Percentiles rank a stretch among this genome's conserved stretches.
These are phyloP conservation scores for Dicyrtoma fusca DNA, from an alignment of 2,888 invertebrate genomes.

Conservation along the genomic window DNA sequence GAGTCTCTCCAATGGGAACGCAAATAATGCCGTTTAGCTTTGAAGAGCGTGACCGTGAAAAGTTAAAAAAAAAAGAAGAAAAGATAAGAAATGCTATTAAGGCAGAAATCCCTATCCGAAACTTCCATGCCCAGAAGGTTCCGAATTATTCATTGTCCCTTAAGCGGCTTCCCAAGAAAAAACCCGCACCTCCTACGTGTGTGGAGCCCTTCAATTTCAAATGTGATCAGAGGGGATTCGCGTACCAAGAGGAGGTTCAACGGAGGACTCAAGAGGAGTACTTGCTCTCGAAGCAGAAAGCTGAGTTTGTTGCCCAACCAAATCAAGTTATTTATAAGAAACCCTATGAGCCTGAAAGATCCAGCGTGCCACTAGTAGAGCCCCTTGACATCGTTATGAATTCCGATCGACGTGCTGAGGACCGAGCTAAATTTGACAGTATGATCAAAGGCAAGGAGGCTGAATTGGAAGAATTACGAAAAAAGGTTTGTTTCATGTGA, in stretches of 20 bases:
- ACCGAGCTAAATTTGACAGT: slow-evolving; percentile 68
- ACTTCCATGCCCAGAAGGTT: slow-evolving; percentile 68
- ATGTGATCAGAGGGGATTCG: slow-evolving; percentile 53
- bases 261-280: slow-evolving; percentile 60
- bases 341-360: slow-evolving; percentile 69
- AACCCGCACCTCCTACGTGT: slow-evolving; percentile 57
- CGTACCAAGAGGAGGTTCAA: slow-evolving; percentile 47
- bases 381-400: slow-evolving; percentile 66
- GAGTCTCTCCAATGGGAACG: no score
- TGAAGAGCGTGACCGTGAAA: slow-evolving; percentile 67
- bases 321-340: slow-evolving; percentile 67
- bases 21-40: slow-evolving; percentile 69
- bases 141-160: slow-evolving; percentile 64
- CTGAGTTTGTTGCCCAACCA: slow-evolving; percentile 68
- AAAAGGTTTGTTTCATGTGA: slow-evolving; percentile 52
- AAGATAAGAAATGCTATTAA: slow-evolving; percentile 63
- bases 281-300: slow-evolving; percentile 56
- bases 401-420: slow-evolving; percentile 68
- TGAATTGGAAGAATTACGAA: slow-evolving; percentile 63
- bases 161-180: slow-evolving; percentile 59
- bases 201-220: slow-evolving; percentile 59
- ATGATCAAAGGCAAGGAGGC: slow-evolving; percentile 63
- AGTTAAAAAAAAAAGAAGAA: slow-evolving; percentile 66
- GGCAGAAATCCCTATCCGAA: neutral
- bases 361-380: slow-evolving; percentile 61